Evolutionary conservation across 2,888 invertebrate species (phyloP).

Genomic region (Trimorus sp.): DNA sequence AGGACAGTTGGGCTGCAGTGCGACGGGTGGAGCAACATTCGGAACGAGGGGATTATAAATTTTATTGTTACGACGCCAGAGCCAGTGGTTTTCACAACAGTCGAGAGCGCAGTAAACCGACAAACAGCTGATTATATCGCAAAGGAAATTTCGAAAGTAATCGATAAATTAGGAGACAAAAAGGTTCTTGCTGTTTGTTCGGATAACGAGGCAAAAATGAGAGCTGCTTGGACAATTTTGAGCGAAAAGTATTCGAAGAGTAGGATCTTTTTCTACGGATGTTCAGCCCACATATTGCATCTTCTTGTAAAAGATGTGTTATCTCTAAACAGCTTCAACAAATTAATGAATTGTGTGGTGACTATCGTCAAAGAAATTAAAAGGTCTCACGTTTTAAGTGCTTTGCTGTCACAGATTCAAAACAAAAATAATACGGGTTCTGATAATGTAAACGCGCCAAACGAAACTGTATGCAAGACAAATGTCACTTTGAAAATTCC

Average conservation of each 20-base stretch:
- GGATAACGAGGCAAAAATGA: slow-evolving; percentile 68
- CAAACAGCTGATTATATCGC: slow-evolving; percentile 69
- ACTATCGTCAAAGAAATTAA: slow-evolving; percentile 68
- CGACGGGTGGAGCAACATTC: slow-evolving; percentile 55
- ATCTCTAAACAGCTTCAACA: slow-evolving; percentile 44
- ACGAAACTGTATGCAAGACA: neutral
- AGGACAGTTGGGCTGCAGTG: slow-evolving; percentile 65
- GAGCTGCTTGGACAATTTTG: slow-evolving; percentile 66
- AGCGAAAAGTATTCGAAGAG: slow-evolving; percentile 66
- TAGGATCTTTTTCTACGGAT: slow-evolving; percentile 66
- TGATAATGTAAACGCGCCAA: too few species aligned
- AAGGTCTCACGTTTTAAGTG: slow-evolving; percentile 64
- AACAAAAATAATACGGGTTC: too few species aligned
- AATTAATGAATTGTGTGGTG: slow-evolving; percentile 62
- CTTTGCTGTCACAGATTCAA: slow-evolving; percentile 62
- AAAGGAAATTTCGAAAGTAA: slow-evolving; percentile 62
- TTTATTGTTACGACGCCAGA: slow-evolving; percentile 71
- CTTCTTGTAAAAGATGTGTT: slow-evolving; percentile 68
- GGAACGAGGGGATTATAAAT: slow-evolving; percentile 70
- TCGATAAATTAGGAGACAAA: slow-evolving; percentile 64
- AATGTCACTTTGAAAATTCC: slow-evolving; percentile 62
- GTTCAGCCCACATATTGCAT: slow-evolving; percentile 67
- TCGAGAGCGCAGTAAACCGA: slow-evolving; percentile 64
- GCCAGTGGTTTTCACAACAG: slow-evolving; percentile 69
- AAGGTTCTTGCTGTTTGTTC: slow-evolving; percentile 59